These are phyloP conservation scores for Pseudanteris insignis DNA, from an alignment of 2,888 invertebrate genomes.

Conservation along the genomic window DNA sequence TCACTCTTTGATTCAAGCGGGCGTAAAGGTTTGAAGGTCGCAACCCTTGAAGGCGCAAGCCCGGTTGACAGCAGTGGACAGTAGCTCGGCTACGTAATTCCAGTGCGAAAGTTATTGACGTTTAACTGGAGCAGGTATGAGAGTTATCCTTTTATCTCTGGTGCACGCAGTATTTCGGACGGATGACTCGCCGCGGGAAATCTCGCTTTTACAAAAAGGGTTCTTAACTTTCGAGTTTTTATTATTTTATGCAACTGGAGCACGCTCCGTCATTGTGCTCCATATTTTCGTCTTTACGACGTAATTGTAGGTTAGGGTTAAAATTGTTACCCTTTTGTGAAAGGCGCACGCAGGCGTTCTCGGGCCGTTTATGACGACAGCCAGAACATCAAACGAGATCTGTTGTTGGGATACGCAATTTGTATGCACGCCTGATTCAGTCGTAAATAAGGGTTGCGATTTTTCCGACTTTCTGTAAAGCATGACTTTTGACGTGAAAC, in stretches of 20 bases:
- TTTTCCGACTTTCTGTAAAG: slow-evolving; percentile 47
- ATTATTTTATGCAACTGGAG: slow-evolving; percentile 53
- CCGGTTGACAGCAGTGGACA: slow-evolving; percentile 22
- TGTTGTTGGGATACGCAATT: slow-evolving; percentile 49
- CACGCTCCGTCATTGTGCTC: slow-evolving; percentile 52
- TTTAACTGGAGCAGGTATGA: slow-evolving; percentile 59
- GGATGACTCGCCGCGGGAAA: slow-evolving; percentile 40
- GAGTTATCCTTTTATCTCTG: slow-evolving; percentile 14
- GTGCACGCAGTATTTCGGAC: slow-evolving; percentile 21
- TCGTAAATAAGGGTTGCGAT: slow-evolving; percentile 63
- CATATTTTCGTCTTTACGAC: slow-evolving; percentile 53
- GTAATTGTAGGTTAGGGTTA: slow-evolving; percentile 62
- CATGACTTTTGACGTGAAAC: slow-evolving; percentile 30
- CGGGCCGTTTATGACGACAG: slow-evolving; percentile 47
- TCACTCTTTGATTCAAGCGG: slow-evolving; percentile 16
- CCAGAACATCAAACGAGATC: slow-evolving; percentile 35
- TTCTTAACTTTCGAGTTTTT: slow-evolving; percentile 43
- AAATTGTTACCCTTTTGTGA: slow-evolving; percentile 59
- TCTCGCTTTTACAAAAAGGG: slow-evolving; percentile 52
- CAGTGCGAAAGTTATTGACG: slow-evolving; percentile 48
- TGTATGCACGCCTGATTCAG: slow-evolving; percentile 54
- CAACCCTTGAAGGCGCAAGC: slow-evolving; percentile 28
- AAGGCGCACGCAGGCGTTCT: slow-evolving; percentile 50
- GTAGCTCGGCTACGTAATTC: slow-evolving; percentile 32
- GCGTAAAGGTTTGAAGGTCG: slow-evolving; percentile 21